phyloP scores from a whole-genome alignment of 2,797 vertebrate species.

The Paramormyrops hopkinsi region DNA sequence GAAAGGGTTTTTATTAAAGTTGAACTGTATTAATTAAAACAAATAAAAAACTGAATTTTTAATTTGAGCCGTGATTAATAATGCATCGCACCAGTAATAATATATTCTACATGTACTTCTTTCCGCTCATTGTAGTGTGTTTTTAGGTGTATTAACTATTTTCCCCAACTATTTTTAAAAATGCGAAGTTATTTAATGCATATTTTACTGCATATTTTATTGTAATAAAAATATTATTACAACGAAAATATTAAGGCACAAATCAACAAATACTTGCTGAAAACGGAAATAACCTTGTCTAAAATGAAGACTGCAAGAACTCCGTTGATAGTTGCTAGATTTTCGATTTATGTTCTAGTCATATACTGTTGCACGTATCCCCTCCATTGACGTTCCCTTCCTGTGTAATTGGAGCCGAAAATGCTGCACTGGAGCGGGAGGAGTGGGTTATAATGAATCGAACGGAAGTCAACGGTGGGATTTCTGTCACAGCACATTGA shows the following conservation, averaged over 20 bases:
- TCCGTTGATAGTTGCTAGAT: not conserved
- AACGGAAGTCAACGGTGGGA: constrained; percentile 16
- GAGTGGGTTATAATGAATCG: constrained; percentile 11
- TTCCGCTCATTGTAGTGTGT: constrained; percentile 1
- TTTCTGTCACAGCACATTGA: constrained; percentile 20
- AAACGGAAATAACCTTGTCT: not conserved
- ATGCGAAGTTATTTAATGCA: not conserved
- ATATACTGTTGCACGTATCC: not conserved
- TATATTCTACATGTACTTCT: constrained; percentile 9
- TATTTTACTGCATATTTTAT: not conserved
- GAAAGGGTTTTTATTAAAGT: not conserved
- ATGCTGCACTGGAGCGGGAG: not conserved
- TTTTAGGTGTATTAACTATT: constrained; percentile 20
- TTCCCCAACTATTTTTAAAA: not conserved
- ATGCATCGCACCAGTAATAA: constrained; percentile 21
- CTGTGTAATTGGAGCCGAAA: not conserved
- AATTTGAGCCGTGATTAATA: constrained; percentile 21
- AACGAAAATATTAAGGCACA: not conserved
- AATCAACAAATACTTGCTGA: not conserved
- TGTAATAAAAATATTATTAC: not conserved
- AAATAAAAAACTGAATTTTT: constrained; percentile 22
- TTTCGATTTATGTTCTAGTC: not conserved
- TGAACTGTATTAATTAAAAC: constrained; percentile 16
- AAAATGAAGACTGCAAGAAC: not conserved
- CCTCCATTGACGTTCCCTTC: not conserved